A percentile compares a stretch with the other conserved stretches of the same genome.
Evolutionary conservation across 2,888 invertebrate genomes (phyloP).

Genomic region (Drosophila siamana): DNA sequence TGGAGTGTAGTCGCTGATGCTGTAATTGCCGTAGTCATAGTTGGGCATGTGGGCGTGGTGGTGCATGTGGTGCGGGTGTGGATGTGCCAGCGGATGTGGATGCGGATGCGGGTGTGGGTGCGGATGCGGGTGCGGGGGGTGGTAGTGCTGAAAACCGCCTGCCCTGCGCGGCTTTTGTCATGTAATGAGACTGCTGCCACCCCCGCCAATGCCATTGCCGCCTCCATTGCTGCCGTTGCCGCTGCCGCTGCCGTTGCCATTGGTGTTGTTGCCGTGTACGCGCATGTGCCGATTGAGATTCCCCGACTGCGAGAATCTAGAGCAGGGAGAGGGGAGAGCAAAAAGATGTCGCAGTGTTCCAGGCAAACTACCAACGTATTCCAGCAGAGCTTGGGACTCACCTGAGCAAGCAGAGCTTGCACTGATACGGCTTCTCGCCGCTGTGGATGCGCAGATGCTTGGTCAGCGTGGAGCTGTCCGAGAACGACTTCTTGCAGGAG

Average conservation of each 20-base stretch:
- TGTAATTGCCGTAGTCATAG: constrained; percentile 81
- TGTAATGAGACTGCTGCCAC: constrained; percentile 86
- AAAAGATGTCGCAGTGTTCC: constrained; percentile 17
- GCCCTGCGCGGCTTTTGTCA: constrained; percentile 87
- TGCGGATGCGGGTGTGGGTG: constrained; percentile 58
- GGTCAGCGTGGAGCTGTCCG: constrained; percentile 98
- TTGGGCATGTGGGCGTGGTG: constrained; percentile 70
- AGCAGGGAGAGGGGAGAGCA: background rate
- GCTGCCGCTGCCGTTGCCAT: constrained; percentile 83
- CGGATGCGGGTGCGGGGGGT: constrained; percentile 77
- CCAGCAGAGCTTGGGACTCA: constrained; percentile 72
- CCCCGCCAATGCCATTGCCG: constrained; percentile 51
- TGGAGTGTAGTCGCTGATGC: constrained; percentile 84
- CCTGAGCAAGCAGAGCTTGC: constrained; percentile 96
- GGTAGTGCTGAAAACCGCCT: constrained; percentile 84
- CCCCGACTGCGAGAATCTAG: constrained; percentile 97
- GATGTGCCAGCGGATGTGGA: constrained; percentile 55
- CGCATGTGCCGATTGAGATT: constrained; percentile 99
- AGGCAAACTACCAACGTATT: constrained; percentile 8
- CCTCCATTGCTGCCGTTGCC: constrained; percentile 29
- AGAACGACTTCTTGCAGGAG: constrained; percentile 99
- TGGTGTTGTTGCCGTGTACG: constrained; percentile 92
- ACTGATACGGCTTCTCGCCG: constrained; percentile 98
- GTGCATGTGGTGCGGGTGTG: constrained; percentile 57
- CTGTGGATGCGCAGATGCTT: constrained; percentile 94